Evolutionary conservation across 2,113 vertebrate species (phyloP).

Genomic region (Pungitius pungitius): DNA sequence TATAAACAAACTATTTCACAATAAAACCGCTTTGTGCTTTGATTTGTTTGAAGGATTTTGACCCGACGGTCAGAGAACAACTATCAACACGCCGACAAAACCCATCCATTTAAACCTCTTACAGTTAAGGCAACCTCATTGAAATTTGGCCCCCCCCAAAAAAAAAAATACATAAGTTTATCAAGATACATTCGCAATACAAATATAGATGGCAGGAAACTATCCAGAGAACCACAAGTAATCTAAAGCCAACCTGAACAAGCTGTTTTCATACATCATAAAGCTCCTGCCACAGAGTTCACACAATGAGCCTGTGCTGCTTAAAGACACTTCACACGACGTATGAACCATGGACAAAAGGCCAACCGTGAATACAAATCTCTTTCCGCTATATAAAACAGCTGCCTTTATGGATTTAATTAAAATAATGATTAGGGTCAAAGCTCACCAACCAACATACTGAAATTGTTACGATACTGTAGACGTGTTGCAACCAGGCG

Average conservation of each 20-base stretch:
- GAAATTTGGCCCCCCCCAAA: constrained; percentile 29
- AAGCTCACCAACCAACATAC: neutral
- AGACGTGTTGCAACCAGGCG: neutral
- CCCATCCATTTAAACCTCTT: constrained; percentile 31
- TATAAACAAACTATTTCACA: constrained; percentile 51
- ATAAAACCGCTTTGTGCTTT: constrained; percentile 41
- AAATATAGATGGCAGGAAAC: constrained; percentile 32
- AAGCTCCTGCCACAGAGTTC: constrained; percentile 1
- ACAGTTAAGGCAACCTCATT: constrained; percentile 61
- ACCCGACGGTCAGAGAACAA: neutral
- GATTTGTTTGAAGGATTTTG: constrained; percentile 33
- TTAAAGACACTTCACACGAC: constrained; percentile 3
- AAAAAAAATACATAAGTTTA: constrained; percentile 4
- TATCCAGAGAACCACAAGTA: constrained; percentile 17
- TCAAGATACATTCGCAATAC: constrained; percentile 14
- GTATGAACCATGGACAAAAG: neutral
- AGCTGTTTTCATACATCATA: constrained; percentile 18
- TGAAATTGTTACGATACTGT: neutral
- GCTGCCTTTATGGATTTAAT: constrained; percentile 53
- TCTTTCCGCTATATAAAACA: constrained; percentile 49
- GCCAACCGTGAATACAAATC: constrained; percentile 31
- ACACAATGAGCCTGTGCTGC: neutral
- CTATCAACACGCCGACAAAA: constrained; percentile 13
- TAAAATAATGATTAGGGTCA: constrained; percentile 10
- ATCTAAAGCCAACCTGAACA: neutral